Evolutionary conservation across 1,140 invertebrate species (phyloP), one percentile per base, ranked within the genome.

Genomic region (Drosophila punjabiensis): DNA sequence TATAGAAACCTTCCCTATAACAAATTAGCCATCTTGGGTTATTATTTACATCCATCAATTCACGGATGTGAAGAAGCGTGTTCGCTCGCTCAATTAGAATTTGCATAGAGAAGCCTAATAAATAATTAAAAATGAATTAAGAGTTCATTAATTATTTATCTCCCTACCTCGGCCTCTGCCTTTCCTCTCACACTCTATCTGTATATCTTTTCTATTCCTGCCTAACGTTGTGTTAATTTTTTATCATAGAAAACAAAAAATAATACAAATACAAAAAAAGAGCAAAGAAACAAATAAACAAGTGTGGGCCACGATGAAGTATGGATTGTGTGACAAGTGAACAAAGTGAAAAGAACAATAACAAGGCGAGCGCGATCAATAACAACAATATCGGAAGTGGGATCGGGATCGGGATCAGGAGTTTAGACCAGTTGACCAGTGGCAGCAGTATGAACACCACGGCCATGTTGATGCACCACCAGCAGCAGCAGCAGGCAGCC

Each of bases 241-340:
- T 74, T 73, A 50, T 65, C 50, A 39, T 60, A 76, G 74, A 80
- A 69, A 76, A 59, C 50, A 52, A 62, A 48, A 56, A 47, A 67
- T 48, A 74, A 74, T n/a, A 70, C 39, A 74, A 47, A 76, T 37
- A 20, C 66, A 55, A 45, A 56, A 65, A 50, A 66, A 50, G 30
- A 53, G 39, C 37, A 56, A 79, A 63, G 20, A 65, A 58, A 48
- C 39, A 76, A 76, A 39, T 58, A 58, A 58, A 58, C 55, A 76
- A 76, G 74, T 80, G 71, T 77, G 67, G 55, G 77, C 74, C 84
- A 89, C 85, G 84, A 82, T 81, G 84, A 80, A 92, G 85, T 73
- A 95, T 95, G 94, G 94, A 95, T 94, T 94, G 94, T 94, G 94
- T 94, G 84, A 94, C 94, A 93, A 96, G 95, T 94, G 95, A 95